Evolutionary conservation across 2,888 invertebrate genomes (phyloP).

Genomic region (Temnothorax ravouxi): DNA sequence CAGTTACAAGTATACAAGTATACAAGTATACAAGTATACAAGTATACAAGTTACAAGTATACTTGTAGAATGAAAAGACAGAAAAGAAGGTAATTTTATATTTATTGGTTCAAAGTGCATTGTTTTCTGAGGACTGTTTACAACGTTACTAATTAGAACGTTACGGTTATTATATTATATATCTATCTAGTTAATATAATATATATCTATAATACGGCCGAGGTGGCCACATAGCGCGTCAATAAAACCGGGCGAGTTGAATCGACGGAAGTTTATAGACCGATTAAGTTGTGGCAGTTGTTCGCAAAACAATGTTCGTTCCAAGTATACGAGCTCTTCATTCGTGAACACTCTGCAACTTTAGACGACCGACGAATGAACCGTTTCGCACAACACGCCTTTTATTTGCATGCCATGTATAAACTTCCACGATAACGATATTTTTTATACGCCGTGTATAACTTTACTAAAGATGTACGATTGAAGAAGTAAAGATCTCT

Average conservation of each 20-base stretch:
- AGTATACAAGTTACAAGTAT: too few relatives aligned
- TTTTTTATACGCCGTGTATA: not conserved
- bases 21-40: too few relatives aligned
- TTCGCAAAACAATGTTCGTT: conserved; percentile 20
- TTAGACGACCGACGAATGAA: conserved; percentile 18
- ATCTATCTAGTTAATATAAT: not conserved
- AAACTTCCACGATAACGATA: not conserved
- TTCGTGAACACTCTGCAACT: conserved; percentile 19
- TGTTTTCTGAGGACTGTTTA: conserved; percentile 21
- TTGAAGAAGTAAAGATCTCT: not conserved
- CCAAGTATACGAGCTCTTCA: conserved; percentile 20
- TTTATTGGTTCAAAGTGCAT: too few relatives aligned
- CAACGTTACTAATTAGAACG: conserved; percentile 47
- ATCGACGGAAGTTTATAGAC: conserved; percentile 40
- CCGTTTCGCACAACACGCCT: conserved; percentile 2
- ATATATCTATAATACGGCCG: not conserved
- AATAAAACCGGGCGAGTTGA: conserved; percentile 36
- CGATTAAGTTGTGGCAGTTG: conserved; percentile 20
- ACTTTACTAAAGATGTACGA: not conserved
- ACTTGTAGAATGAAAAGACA: not conserved
- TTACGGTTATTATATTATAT: conserved; percentile 21
- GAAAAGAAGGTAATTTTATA: not conserved
- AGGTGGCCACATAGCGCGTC: not conserved
- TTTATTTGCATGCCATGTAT: conserved; percentile 11
- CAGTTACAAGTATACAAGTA: too few relatives aligned